These are phyloP conservation scores for Hafferia zeledoni DNA, from an alignment of 2,797 vertebrate genomes.

Conservation along the genomic window DNA sequence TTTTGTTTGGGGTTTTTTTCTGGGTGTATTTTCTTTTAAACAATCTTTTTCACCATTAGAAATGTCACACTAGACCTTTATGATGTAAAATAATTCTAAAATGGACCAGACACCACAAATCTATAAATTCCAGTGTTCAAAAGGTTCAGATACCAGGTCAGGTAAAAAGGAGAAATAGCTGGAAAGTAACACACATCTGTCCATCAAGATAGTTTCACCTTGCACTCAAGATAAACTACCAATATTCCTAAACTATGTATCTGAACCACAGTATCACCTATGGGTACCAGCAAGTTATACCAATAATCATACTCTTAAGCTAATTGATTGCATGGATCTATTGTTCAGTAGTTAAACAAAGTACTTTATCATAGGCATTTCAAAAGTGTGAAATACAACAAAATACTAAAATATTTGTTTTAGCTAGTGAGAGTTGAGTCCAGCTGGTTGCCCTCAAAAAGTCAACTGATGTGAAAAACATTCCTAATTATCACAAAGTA, in stretches of 20 bases:
- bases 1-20: not conserved
- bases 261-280: not conserved
- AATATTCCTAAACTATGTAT: not conserved
- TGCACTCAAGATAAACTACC: not conserved
- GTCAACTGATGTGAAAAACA: constrained; percentile 60
- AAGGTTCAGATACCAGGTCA: not conserved
- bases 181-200: not conserved
- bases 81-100: not conserved
- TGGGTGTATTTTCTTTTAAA: not conserved
- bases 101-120: not conserved
- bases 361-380: not conserved
- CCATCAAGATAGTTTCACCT: not conserved
- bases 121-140: not conserved
- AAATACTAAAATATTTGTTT: not conserved
- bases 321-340: not conserved
- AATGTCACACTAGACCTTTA: not conserved
- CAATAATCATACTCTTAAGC: not conserved
- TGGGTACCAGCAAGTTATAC: not conserved
- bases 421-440: not conserved
- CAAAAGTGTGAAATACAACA: not conserved
- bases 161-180: not conserved
- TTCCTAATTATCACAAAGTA: constrained; percentile 46
- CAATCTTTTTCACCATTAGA: not conserved
- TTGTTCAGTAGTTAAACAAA: constrained; percentile 7
- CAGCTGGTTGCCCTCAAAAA: constrained; percentile 59